Percentiles rank a stretch among this genome's conserved stretches.
These are phyloP conservation scores for Erethizon dorsatum DNA, from an alignment of 2,797 vertebrate species.

Conservation along the genomic window DNA sequence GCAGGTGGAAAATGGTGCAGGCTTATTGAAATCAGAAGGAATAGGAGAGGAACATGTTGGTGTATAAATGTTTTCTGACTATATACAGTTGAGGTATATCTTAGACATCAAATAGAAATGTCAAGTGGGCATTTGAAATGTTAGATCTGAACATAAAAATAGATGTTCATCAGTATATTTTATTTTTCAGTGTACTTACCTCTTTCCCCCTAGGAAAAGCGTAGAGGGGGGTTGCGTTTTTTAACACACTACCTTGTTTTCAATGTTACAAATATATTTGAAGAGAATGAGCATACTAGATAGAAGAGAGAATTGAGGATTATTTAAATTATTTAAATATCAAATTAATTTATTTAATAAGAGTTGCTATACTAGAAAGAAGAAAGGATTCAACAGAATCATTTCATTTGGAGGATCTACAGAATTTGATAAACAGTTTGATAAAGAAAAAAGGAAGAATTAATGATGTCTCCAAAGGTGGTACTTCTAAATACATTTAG, in stretches of 20 bases:
- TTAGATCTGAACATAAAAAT: slow-evolving; percentile 15
- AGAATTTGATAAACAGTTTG: slow-evolving; percentile 5
- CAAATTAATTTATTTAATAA: background rate
- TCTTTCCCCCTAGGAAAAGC: background rate
- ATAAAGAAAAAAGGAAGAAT: background rate
- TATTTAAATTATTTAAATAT: background rate
- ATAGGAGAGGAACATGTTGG: background rate
- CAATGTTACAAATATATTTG: background rate
- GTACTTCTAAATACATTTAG: background rate
- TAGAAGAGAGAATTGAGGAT: background rate
- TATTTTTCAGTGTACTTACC: background rate
- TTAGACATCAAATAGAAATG: background rate
- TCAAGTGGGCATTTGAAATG: slow-evolving; percentile 30
- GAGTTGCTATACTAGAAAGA: background rate
- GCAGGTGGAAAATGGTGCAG: background rate
- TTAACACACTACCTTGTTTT: background rate
- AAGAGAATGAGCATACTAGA: background rate
- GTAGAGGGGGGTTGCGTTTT: background rate
- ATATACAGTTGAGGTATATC: background rate
- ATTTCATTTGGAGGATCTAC: background rate
- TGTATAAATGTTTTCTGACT: background rate
- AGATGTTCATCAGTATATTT: background rate
- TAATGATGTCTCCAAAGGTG: background rate
- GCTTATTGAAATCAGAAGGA: slow-evolving; percentile 12
- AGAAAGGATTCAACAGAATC: background rate